Evolutionary conservation across 2,113 vertebrate genomes (phyloP).

Genomic region (Pipra filicauda): DNA sequence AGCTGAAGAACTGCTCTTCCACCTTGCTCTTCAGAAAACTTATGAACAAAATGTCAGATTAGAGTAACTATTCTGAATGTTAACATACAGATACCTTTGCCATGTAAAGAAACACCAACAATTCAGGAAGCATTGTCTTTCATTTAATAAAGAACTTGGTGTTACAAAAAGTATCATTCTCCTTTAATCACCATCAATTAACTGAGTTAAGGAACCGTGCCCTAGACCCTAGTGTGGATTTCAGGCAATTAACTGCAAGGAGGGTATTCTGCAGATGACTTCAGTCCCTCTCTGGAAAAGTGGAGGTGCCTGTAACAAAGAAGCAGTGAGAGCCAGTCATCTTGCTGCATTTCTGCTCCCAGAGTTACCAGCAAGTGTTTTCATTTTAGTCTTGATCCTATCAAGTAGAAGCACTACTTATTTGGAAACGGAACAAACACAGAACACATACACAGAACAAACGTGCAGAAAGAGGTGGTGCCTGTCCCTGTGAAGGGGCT

Average conservation of each 20-base stretch:
- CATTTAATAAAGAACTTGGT: not conserved
- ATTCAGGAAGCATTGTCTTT: not conserved
- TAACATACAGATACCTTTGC: not conserved
- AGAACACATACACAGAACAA: not conserved
- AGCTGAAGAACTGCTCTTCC: not conserved
- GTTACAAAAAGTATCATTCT: not conserved
- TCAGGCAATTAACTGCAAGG: not conserved
- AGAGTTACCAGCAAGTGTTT: not conserved
- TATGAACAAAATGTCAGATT: not conserved
- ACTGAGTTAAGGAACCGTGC: not conserved
- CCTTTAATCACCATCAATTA: not conserved
- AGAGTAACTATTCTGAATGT: not conserved
- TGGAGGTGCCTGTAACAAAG: not conserved
- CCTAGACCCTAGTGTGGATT: not conserved
- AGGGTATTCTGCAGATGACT: not conserved
- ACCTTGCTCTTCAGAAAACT: not conserved
- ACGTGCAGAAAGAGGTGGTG: not conserved
- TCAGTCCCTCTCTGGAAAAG: not conserved
- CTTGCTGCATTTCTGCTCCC: not conserved
- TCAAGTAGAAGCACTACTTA: not conserved
- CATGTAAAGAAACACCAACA: not conserved
- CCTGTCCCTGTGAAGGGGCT: not conserved
- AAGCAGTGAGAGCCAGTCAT: not conserved
- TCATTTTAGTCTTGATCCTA: not conserved
- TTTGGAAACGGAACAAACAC: not conserved